Conservation (phyloP, 2,113 vertebrate species). For the Notarius quadriscutis region DNA sequence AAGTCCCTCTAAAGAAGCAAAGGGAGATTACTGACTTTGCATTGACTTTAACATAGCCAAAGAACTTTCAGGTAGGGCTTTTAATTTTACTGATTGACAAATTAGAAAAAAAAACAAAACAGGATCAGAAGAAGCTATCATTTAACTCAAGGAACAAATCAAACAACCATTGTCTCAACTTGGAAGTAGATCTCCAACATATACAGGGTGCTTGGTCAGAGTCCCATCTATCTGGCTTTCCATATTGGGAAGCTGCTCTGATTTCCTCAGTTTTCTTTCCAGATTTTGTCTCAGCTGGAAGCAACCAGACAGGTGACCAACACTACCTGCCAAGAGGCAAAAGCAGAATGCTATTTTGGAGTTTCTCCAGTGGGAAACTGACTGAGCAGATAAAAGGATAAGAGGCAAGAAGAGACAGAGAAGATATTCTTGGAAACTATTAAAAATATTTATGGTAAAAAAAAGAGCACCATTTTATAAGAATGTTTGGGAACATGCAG, state of each 20-base stretch:
- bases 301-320: neutral
- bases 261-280: constrained; percentile 7
- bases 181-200: neutral
- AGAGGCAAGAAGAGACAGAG: neutral
- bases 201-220: neutral
- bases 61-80: neutral
- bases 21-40: neutral
- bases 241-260: neutral
- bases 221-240: neutral
- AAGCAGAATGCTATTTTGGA: neutral
- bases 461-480: neutral
- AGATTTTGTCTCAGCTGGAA: neutral
- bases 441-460: neutral
- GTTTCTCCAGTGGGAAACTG: neutral
- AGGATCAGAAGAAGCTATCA: neutral
- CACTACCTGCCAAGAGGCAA: neutral
- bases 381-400: neutral
- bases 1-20: neutral
- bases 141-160: neutral
- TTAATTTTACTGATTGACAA: neutral
- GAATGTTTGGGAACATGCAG: neutral
- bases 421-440: neutral
- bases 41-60: neutral
- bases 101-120: neutral
- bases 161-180: neutral